A percentile compares a stretch with the other conserved stretches of the same genome.
These are phyloP conservation scores for Octonoba sinensis DNA, from an alignment of 2,888 invertebrate species.

Conservation along the genomic window DNA sequence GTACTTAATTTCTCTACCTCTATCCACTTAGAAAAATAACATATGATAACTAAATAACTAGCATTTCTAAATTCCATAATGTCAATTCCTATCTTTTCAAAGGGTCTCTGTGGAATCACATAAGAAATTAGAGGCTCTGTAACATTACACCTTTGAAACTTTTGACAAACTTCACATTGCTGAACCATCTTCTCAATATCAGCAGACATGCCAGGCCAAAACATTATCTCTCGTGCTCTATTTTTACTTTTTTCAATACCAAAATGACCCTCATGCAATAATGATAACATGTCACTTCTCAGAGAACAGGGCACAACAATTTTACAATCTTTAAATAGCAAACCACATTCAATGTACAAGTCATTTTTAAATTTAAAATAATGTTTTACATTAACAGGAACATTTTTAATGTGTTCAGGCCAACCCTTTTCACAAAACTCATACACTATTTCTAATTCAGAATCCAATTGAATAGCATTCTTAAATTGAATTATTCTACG, in stretches of 20 bases:
- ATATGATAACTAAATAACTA: not conserved
- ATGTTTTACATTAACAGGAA: not conserved
- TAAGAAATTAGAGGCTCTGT: slow-evolving; percentile 23
- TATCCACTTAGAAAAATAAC: slow-evolving; percentile 16
- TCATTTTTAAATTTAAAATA: slow-evolving; percentile 10
- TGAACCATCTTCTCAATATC: slow-evolving; percentile 21
- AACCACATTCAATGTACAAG: not conserved
- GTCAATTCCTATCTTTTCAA: slow-evolving; percentile 15
- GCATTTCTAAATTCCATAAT: no score
- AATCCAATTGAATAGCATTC: not conserved
- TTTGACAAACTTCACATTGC: slow-evolving; percentile 34
- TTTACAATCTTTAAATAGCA: slow-evolving; percentile 9
- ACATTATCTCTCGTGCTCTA: slow-evolving; percentile 21
- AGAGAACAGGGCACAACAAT: not conserved
- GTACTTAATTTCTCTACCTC: not conserved
- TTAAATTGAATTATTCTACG: slow-evolving; percentile 11
- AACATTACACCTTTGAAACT: slow-evolving; percentile 14
- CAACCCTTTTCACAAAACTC: slow-evolving; percentile 24
- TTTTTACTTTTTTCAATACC: slow-evolving; percentile 20
- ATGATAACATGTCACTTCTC: slow-evolving; percentile 3
- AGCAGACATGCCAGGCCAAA: slow-evolving; percentile 33
- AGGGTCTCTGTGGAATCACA: slow-evolving; percentile 18
- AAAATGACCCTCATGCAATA: slow-evolving; percentile 14
- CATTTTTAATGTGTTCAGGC: not conserved
- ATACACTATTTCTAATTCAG: slow-evolving; percentile 6